Conservation (phyloP, 1,140 invertebrate genomes). For the Bilobella aurantiaca region DNA sequence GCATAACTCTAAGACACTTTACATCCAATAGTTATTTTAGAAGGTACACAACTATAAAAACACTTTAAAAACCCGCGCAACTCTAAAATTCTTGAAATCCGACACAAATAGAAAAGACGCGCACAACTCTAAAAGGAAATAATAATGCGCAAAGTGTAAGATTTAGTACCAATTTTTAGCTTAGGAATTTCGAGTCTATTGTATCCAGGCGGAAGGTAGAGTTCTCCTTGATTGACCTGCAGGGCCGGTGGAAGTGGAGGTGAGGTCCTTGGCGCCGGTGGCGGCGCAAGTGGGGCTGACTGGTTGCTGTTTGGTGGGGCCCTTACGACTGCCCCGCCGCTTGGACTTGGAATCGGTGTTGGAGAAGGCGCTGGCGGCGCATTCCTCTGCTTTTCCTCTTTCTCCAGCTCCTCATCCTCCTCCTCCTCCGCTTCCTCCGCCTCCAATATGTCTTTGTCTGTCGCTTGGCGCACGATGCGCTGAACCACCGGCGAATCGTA, state of each 20-base stretch:
- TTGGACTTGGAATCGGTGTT: not conserved
- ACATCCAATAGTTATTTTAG: too few relatives aligned
- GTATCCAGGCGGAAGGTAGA: conserved; percentile 19
- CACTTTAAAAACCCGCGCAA: too few relatives aligned
- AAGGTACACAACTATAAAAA: too few relatives aligned
- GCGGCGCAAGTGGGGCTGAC: not conserved
- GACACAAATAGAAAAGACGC: too few relatives aligned
- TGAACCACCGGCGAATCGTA: not conserved
- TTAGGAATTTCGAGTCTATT: conserved; percentile 26
- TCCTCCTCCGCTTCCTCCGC: not conserved
- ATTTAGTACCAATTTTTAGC: conserved; percentile 16
- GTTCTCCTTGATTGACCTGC: conserved; percentile 14
- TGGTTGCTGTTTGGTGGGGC: not conserved
- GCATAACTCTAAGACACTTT: too few relatives aligned
- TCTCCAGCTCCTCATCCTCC: not conserved
- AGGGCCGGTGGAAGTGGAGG: not conserved
- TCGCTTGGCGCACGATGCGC: not conserved
- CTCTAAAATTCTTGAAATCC: not conserved
- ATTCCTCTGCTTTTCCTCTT: not conserved
- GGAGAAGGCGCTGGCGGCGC: not conserved
- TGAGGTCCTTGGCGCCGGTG: not conserved
- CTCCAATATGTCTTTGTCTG: not conserved
- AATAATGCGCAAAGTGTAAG: too few relatives aligned
- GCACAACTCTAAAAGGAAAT: too few relatives aligned
- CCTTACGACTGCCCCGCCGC: not conserved